Conservation (phyloP, 2,797 vertebrate species). For the Choloepus didactylus region DNA sequence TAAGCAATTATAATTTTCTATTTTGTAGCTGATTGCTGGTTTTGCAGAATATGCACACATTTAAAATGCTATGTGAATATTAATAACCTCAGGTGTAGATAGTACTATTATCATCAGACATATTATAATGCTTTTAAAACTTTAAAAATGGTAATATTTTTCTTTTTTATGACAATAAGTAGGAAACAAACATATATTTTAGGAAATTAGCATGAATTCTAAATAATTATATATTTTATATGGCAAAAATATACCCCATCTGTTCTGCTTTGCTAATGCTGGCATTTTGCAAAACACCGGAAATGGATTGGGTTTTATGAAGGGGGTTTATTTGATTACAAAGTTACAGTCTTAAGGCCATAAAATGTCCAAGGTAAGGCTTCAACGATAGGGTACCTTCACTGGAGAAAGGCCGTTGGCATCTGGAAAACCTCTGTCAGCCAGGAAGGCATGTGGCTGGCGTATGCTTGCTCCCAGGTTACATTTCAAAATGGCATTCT, state of each 20-base stretch:
- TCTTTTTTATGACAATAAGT: background rate
- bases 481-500: too few relatives aligned
- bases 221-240: conserved; percentile 18
- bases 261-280: too few relatives aligned
- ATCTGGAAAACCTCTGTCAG: too few relatives aligned
- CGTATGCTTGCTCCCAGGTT: too few relatives aligned
- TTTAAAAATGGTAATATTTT: background rate
- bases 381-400: too few relatives aligned
- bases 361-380: too few relatives aligned
- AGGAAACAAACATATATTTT: background rate
- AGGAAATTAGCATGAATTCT: background rate
- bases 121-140: background rate
- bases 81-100: background rate
- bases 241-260: background rate
- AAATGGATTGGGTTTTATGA: too few relatives aligned
- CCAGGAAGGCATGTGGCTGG: too few relatives aligned
- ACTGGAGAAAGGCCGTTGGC: too few relatives aligned
- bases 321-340: too few relatives aligned
- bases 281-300: too few relatives aligned
- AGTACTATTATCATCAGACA: background rate
- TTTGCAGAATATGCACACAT: background rate
- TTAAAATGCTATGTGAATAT: conserved; percentile 15
- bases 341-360: too few relatives aligned
- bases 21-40: background rate
- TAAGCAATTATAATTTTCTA: background rate